Base-by-base conservation (phyloP, 2,888 invertebrate genomes). In the Adelphocoris suturalis region DNA sequence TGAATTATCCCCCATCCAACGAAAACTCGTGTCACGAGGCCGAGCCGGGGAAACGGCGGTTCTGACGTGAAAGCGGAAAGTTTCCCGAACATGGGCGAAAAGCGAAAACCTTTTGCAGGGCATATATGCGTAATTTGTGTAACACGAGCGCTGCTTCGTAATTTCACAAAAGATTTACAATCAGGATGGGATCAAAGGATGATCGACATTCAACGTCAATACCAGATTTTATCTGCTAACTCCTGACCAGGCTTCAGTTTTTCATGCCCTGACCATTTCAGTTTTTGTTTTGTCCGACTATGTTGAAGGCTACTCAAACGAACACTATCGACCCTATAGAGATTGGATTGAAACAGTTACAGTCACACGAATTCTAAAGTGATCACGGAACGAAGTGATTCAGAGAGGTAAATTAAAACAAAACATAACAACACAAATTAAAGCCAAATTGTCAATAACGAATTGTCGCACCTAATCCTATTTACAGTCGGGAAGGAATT, bases 11-110 rank as follows among this genome's bases (percentile, higher is more conserved):
- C 68, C 68, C 68, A 12, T 61, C 19, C 23, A 19, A 23, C 19
- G 23, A 68, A 68, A 68, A 23, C 19, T 68, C 68, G 68, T 68
- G 68, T 68, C 68, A 68, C 19, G 16, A 19, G 68, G 68, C 23
- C 12, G n/a, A 19, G 19, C 19, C 57, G 27, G 68, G 68, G 23
- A 52, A 68, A 68, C 68, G 68, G 68, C 68, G 19, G 19, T 68
- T 68, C 23, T 68, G 68, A 68, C 68, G 68, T 68, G 19, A 68
- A 68, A 68, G 68, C 27, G 23, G 68, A 23, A 68, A 68, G 68
- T 68, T 68, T 68, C 68, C 11, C 3, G 68, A 23, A 9, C 37
- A 7, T 37, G 37, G 37, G 37, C 2, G 37, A 37, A 37, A 37
- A 37, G 37, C 9, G 68, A 68, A 19, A 68, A 68, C 68, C 68